Percentiles rank a stretch among this genome's conserved stretches.
These are phyloP conservation scores for Notolabrus celidotus DNA, from an alignment of 2,797 vertebrate species.

Conservation along the genomic window DNA sequence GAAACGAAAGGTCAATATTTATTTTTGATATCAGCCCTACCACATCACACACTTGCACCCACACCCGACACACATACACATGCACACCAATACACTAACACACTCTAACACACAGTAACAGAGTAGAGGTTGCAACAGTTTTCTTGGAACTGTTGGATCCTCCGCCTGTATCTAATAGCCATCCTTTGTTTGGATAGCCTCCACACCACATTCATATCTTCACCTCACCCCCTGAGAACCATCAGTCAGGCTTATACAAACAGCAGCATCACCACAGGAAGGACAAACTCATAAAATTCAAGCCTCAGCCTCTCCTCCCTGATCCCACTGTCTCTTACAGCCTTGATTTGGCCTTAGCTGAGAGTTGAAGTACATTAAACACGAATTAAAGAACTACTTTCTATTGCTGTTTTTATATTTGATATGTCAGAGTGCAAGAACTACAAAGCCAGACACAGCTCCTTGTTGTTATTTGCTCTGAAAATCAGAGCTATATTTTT, in stretches of 20 bases:
- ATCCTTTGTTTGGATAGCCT: slow-evolving; percentile 55
- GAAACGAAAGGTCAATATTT: slow-evolving; percentile 46
- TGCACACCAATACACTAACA: not conserved
- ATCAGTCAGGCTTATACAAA: slow-evolving; percentile 40
- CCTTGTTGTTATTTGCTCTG: too few species aligned
- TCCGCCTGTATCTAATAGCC: slow-evolving; percentile 12
- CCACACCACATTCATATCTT: slow-evolving; percentile 49
- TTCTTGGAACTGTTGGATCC: not conserved
- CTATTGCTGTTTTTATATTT: too few species aligned
- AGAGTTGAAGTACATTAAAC: not conserved
- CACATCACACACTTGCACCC: too few species aligned
- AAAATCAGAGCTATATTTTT: too few species aligned
- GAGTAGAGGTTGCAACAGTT: slow-evolving; percentile 55
- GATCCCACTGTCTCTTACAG: not conserved
- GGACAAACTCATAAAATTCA: slow-evolving; percentile 5
- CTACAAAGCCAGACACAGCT: too few species aligned
- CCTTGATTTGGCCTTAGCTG: not conserved
- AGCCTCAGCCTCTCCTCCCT: not conserved
- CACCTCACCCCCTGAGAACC: slow-evolving; percentile 40
- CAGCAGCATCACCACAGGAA: slow-evolving; percentile 34
- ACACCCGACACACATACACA: slow-evolving; percentile 1
- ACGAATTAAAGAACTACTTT: not conserved
- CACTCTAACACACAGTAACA: slow-evolving; percentile 2
- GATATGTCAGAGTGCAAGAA: too few species aligned
- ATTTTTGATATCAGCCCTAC: slow-evolving; percentile 6